These are phyloP conservation scores for Cephalopachus bancanus DNA, from an alignment of 2,797 vertebrate species.

Conservation along the genomic window DNA sequence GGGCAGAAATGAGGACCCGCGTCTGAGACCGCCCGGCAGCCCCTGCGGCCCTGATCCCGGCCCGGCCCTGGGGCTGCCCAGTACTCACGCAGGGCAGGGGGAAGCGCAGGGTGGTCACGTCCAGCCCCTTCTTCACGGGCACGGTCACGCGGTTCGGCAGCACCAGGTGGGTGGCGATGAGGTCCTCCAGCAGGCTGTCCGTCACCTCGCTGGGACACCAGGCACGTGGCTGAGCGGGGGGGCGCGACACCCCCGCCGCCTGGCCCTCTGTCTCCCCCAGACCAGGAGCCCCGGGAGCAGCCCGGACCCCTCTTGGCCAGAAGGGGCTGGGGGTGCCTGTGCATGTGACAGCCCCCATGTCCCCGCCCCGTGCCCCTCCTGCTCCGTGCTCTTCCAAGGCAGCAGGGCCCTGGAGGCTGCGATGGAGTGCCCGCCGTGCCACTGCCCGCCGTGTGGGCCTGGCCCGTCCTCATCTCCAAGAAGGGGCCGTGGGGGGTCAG, in stretches of 20 bases:
- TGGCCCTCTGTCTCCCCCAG: background rate
- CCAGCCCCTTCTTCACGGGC: slow-evolving; percentile 95
- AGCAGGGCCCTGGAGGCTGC: too few relatives aligned
- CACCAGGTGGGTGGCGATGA: slow-evolving; percentile 95
- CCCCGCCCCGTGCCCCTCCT: too few relatives aligned
- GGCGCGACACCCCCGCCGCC: background rate
- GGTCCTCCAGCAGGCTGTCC: slow-evolving; percentile 93
- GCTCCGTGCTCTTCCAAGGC: too few relatives aligned
- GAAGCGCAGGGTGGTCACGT: slow-evolving; percentile 94
- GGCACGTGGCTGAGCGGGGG: background rate
- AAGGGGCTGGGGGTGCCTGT: background rate
- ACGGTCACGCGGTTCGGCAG: slow-evolving; percentile 97
- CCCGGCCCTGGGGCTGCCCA: background rate
- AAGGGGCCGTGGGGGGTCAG: too few relatives aligned
- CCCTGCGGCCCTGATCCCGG: too few relatives aligned
- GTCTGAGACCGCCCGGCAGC: background rate
- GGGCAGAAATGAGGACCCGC: background rate
- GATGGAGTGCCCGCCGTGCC: too few relatives aligned
- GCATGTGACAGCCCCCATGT: background rate
- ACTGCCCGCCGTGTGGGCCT: too few relatives aligned
- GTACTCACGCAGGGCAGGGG: slow-evolving; percentile 94
- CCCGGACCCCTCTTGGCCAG: background rate
- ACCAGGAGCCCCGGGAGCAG: background rate
- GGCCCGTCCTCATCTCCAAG: too few relatives aligned
- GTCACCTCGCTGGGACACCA: slow-evolving; percentile 91